These are phyloP conservation scores for Dugesia japonica DNA, from an alignment of 2,888 invertebrate genomes.

Conservation along the genomic window DNA sequence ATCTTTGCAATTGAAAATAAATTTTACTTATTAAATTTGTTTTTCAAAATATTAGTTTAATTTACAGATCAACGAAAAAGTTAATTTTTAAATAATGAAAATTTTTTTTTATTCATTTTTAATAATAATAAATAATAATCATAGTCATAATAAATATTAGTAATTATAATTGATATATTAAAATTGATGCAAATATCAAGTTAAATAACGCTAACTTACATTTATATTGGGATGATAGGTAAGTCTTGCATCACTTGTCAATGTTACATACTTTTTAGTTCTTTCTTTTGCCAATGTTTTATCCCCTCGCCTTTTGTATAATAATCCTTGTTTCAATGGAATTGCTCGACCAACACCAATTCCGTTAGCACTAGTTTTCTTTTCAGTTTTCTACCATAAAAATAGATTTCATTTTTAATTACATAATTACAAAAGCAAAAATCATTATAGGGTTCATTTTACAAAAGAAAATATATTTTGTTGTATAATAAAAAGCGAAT, in stretches of 20 bases:
- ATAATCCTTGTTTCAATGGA: conserved; percentile 83
- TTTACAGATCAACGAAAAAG: too few species aligned
- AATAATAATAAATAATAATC: too few species aligned
- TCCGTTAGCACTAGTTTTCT: conserved; percentile 27
- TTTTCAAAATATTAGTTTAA: too few species aligned
- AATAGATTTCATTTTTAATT: neutral
- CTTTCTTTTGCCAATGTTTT: conserved; percentile 77
- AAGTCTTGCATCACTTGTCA: conserved; percentile 70
- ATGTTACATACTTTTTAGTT: conserved; percentile 99
- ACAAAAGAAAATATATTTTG: neutral
- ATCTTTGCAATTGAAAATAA: too few species aligned
- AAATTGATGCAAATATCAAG: too few species aligned
- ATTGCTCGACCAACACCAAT: conserved; percentile 63
- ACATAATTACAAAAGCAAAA: neutral
- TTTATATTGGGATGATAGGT: conserved; percentile 91
- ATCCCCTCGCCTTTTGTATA: conserved; percentile 71
- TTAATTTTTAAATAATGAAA: too few species aligned
- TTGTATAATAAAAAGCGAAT: too few species aligned
- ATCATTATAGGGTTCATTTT: neutral
- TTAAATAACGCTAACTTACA: conserved; percentile 52
- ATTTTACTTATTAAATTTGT: too few species aligned
- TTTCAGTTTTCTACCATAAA: conserved; percentile 22
- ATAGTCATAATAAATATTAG: too few species aligned
- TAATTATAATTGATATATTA: too few species aligned
- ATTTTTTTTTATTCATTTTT: too few species aligned